A percentile compares a stretch with the other conserved stretches of the same genome.
Evolutionary conservation across 2,888 invertebrate species (phyloP).

Genomic region (Calliopum simillimum): DNA sequence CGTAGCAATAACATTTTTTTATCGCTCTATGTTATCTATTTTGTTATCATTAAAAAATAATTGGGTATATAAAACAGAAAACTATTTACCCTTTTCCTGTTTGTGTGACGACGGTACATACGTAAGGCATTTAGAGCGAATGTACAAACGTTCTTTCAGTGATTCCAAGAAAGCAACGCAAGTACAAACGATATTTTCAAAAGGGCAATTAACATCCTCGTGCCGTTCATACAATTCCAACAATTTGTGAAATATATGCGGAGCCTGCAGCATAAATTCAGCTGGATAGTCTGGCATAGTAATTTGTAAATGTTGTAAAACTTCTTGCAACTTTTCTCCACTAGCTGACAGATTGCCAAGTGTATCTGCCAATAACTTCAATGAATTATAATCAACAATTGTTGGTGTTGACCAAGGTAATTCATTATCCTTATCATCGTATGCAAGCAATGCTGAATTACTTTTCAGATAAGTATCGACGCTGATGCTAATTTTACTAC

Average conservation of each 20-base stretch:
- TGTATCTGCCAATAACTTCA: slow-evolving; percentile 56
- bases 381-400: slow-evolving; percentile 54
- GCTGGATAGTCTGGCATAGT: slow-evolving; percentile 63
- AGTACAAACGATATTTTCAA: slow-evolving; percentile 49
- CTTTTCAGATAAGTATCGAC: not conserved
- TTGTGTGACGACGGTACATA: slow-evolving; percentile 36
- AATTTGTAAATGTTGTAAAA: slow-evolving; percentile 55
- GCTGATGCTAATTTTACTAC: not conserved
- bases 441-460: not conserved
- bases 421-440: slow-evolving; percentile 53
- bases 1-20: no score
- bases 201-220: slow-evolving; percentile 26
- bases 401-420: slow-evolving; percentile 58
- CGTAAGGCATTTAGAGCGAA: slow-evolving; percentile 46
- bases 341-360: slow-evolving; percentile 40
- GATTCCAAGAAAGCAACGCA: slow-evolving; percentile 49
- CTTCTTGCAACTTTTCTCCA: slow-evolving; percentile 50
- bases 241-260: slow-evolving; percentile 58
- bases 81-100: not conserved
- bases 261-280: slow-evolving; percentile 64
- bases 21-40: no score
- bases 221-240: slow-evolving; percentile 51
- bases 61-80: no score
- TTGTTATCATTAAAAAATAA: no score
- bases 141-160: slow-evolving; percentile 50